These are phyloP conservation scores for Hiodon alosoides DNA, from an alignment of 2,113 vertebrate species.

Conservation along the genomic window DNA sequence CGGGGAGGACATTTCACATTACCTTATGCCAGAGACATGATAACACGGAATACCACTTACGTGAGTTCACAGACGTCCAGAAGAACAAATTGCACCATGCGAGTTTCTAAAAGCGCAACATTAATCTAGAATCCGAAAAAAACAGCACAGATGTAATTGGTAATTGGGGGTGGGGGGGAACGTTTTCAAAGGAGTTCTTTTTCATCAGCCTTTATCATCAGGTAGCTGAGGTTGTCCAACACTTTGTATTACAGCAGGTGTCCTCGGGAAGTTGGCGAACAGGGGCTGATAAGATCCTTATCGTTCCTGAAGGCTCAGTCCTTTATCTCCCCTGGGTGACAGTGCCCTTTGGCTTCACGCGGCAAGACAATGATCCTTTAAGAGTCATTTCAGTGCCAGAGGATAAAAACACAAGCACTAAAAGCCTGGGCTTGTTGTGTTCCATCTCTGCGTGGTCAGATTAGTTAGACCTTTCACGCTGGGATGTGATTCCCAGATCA, in stretches of 20 bases:
- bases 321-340: slow-evolving; percentile 18
- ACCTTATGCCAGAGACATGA: neutral
- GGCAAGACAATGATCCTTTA: neutral
- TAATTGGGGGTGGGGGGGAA: neutral
- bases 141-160: no score
- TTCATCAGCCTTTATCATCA: slow-evolving; percentile 8
- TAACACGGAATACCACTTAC: neutral
- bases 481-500: neutral
- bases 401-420: neutral
- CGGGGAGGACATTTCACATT: slow-evolving; percentile 10
- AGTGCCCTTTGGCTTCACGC: neutral
- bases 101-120: neutral
- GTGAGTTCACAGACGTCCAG: neutral
- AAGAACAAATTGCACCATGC: neutral
- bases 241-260: neutral
- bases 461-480: neutral
- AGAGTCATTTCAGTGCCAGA: neutral
- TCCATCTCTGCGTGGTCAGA: neutral
- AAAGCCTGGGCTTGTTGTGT: slow-evolving; percentile 8
- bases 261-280: neutral
- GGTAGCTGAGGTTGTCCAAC: slow-evolving; percentile 9
- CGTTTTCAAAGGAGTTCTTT: neutral
- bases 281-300: slow-evolving; percentile 16
- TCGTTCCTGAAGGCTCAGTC: neutral
- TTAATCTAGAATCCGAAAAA: neutral